Evolutionary conservation across 2,797 vertebrate genomes (phyloP).

Genomic region (Ctenopoma kingsleyae): DNA sequence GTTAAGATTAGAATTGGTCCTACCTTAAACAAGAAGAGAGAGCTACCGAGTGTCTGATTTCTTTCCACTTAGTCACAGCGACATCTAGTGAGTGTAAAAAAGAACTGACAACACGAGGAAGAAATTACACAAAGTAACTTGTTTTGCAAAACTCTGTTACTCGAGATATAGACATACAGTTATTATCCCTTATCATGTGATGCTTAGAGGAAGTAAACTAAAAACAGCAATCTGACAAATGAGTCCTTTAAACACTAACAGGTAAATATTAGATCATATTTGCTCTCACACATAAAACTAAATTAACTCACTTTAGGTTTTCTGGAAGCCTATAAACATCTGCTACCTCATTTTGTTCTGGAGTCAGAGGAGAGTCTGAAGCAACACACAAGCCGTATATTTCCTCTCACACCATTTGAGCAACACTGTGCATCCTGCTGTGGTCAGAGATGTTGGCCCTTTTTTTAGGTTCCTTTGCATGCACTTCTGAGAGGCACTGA

Average conservation of each 20-base stretch:
- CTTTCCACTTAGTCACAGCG: conserved; percentile 73
- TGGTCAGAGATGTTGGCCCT: conserved; percentile 59
- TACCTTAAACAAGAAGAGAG: neutral
- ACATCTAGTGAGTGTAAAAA: conserved; percentile 78
- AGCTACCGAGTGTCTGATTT: neutral
- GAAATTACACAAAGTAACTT: neutral
- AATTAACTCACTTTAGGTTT: neutral
- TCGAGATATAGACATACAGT: neutral
- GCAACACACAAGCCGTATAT: conserved; percentile 23
- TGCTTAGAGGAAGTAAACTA: neutral
- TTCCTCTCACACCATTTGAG: conserved; percentile 59
- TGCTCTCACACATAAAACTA: neutral
- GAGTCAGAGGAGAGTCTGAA: conserved; percentile 10
- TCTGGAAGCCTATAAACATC: neutral
- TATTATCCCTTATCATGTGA: neutral
- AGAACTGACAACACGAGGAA: conserved; percentile 20
- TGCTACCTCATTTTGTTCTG: neutral
- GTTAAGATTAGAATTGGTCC: neutral
- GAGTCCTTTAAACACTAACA: neutral
- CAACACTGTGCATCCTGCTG: conserved; percentile 65
- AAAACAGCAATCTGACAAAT: neutral
- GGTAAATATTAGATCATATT: neutral
- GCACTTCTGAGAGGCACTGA: conserved; percentile 6
- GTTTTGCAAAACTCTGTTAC: conserved; percentile 15
- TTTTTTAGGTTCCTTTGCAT: conserved; percentile 47